Evolutionary conservation across 2,113 vertebrate genomes (phyloP), one percentile per base, ranked within the genome.

Genomic region (Rhabdomys dilectus): DNA sequence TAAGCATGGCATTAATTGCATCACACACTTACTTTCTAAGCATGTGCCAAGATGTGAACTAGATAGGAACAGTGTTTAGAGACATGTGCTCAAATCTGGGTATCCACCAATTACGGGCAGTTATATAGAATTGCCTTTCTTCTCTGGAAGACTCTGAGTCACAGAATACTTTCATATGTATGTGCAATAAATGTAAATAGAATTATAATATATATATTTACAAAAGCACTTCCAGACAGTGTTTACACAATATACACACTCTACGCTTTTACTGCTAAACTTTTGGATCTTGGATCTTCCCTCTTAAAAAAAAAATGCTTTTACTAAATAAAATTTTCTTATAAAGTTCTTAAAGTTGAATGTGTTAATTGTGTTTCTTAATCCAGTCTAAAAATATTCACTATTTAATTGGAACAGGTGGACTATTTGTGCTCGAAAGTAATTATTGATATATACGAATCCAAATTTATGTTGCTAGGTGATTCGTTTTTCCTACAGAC

Each of bases 401-500:
- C 39, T 16, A 36, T 42, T 95, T 89, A 39, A 77, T n/a, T 89
- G 19, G 11, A 93, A 92, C 4, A 86, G 17, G 70, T 80, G 34
- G 24, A 34, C n/a, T 26, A 68, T 89, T 75, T 81, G 88, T 81
- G 31, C 36, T 86, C 26, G 56, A 73, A 92, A 91, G 17, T 91
- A 77, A 78, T 80, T 51, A 72, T 7, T 80, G 64, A 80, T 68
- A 29, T 36, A 60, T 82, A 29, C 39, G 19, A 48, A 31, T 17
- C 29, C 77, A 81, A 81, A 7, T 36, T 36, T 66, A 56, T 75
- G 39, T 34, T 73, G 11, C n/a, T 93, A 70, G 82, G 26, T 48
- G 15, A 73, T 89, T 70, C 84, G 13, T 78, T 93, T 91, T 93
- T 92, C 36, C 39, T 75, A 9, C 64, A 72, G 19, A 93, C 53